Percentiles rank a stretch among this genome's conserved stretches.
These are phyloP conservation scores for Brachionus angularis DNA, from an alignment of 1,140 invertebrate species.

Conservation along the genomic window DNA sequence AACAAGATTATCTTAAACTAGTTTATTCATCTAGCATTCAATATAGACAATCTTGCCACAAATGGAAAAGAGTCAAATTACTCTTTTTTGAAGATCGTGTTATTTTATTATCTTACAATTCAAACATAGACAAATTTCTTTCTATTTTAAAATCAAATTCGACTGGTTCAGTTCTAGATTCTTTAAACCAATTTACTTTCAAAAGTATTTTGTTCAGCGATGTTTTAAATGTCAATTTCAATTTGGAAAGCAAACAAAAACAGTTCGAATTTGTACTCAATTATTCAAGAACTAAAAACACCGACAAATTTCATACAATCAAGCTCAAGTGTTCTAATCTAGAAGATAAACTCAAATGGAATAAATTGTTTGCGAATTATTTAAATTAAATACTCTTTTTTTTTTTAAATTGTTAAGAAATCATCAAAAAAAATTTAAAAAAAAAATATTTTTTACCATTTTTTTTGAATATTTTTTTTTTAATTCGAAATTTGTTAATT, in stretches of 20 bases:
- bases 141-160: constrained; percentile 10
- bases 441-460: constrained; percentile 23
- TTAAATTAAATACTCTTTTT: constrained; percentile 17
- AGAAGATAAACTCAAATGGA: constrained; percentile 12
- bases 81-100: constrained; percentile 21
- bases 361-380: constrained; percentile 16
- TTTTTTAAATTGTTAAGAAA: constrained; percentile 1
- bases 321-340: not conserved
- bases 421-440: constrained; percentile 1
- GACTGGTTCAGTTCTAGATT: constrained; percentile 1
- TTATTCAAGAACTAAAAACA: constrained; percentile 10
- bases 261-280: not conserved
- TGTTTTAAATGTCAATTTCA: not conserved
- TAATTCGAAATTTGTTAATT: too few species aligned
- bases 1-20: not conserved
- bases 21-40: constrained; percentile 1
- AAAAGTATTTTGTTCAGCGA: constrained; percentile 11
- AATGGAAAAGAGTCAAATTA: constrained; percentile 23
- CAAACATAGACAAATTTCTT: constrained; percentile 32
- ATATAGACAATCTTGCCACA: constrained; percentile 39
- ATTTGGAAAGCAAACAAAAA: not conserved
- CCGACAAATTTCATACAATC: not conserved
- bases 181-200: constrained; percentile 23
- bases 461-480: too few species aligned
- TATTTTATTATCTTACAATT: not conserved